These are phyloP conservation scores for Chrysomallon squamiferum DNA, from an alignment of 1,140 invertebrate species.

Conservation along the genomic window DNA sequence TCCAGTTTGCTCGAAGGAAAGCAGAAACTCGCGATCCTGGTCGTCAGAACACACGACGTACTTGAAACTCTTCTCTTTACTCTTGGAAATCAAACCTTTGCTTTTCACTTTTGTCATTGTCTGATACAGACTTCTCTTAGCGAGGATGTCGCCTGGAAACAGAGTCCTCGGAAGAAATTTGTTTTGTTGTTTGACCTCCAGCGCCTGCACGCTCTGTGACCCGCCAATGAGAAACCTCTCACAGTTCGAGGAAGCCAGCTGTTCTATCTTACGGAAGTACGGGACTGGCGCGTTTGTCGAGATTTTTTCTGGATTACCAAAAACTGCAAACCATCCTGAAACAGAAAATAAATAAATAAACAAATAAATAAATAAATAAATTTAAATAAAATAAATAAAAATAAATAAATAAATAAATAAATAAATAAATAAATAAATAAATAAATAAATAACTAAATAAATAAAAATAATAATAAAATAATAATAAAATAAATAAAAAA, in stretches of 20 bases:
- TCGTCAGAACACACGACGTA: conserved; percentile 43
- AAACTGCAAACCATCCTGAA: conserved; percentile 40
- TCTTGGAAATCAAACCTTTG: not conserved
- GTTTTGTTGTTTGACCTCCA: conserved; percentile 12
- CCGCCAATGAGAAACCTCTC: conserved; percentile 39
- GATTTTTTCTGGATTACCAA: conserved; percentile 11
- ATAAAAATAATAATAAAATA: no score
- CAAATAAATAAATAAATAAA: no score
- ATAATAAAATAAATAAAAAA: no score
- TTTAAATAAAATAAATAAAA: no score
- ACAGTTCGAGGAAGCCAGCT: conserved; percentile 25
- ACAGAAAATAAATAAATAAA: not conserved
- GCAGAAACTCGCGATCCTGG: conserved; percentile 36
- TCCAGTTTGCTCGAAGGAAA: conserved; percentile 33
- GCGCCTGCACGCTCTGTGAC: conserved; percentile 20
- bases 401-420: no score
- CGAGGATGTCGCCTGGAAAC: conserved; percentile 40
- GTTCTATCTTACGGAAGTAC: conserved; percentile 25
- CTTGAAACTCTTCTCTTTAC: conserved; percentile 5
- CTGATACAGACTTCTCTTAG: conserved; percentile 26
- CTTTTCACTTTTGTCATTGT: conserved; percentile 10
- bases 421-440: no score
- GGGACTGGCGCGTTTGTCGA: conserved; percentile 13
- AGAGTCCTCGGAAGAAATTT: conserved; percentile 21
- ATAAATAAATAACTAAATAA: no score